Evolutionary conservation across 2,113 vertebrate species (phyloP), one percentile per base, ranked within the genome.

Genomic region (Leiothrix lutea): DNA sequence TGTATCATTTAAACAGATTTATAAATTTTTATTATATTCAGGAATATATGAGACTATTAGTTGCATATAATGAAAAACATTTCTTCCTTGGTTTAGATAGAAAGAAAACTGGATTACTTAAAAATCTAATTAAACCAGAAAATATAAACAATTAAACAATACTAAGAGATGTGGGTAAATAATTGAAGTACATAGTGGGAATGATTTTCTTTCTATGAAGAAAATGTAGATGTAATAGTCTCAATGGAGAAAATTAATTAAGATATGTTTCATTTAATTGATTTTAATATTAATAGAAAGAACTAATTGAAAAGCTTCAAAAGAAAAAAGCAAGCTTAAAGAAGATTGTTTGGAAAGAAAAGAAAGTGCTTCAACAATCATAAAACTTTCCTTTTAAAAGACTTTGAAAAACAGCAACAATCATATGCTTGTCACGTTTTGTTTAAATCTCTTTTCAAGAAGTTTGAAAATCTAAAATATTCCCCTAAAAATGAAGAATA

Each of bases 341-440:
- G 7, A 65, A 80, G 12, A 47, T 36, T 65, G 6, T 4, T 2
- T n/a, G 61, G 58, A 83, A 80, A 64, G 14, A 86, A 61, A 58
- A 69, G 1, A 28, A 87, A 73, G 6, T 36, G 0, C 57, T 93
- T 62, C 28, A 71, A 58, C 3, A 82, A 61, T 21, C 12, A 44
- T 6, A 19, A 86, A 58, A 33, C 4, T n/a, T 88, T 38, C 3
- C 7, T 48, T 79, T 61, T 35, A 17, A 36, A 85, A 78, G 4
- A 33, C 20, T 61, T 14, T 24, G 24, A 25, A 71, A 67, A 48
- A 1, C 6, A 42, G 2, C 10, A 74, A 25, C 5, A 80, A 14
- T 26, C 1, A 1, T 36, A 56, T 19, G 3, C 3, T 88, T 7
- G n/a, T 66, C 15, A 16, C 1, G 0, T 60, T 85, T 51, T 69